phyloP scores from a whole-genome alignment of 2,797 vertebrate genomes.

The Chelonia mydas region DNA sequence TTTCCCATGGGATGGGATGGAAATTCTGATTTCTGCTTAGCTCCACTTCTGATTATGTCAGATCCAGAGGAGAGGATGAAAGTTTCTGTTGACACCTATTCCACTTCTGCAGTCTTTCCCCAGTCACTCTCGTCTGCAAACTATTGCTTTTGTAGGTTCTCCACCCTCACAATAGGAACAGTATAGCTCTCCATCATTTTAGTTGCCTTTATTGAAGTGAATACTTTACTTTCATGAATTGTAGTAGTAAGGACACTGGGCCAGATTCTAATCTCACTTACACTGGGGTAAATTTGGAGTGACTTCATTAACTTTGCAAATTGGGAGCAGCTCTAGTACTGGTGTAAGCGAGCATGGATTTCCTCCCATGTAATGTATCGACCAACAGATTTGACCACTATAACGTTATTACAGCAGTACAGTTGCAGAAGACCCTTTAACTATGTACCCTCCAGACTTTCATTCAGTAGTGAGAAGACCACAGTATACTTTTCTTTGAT shows the following conservation, averaged over 20 bases:
- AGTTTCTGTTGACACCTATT: background rate
- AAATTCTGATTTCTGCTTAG: background rate
- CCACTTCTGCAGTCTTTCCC: slow-evolving; percentile 16
- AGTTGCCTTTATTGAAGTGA: slow-evolving; percentile 3
- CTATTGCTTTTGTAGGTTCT: background rate
- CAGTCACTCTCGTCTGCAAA: slow-evolving; percentile 34
- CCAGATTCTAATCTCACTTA: background rate
- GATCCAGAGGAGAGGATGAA: background rate
- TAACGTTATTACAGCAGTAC: background rate
- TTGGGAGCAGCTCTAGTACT: background rate
- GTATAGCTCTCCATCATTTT: background rate
- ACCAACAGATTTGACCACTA: background rate
- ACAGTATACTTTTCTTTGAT: background rate
- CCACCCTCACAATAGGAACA: background rate
- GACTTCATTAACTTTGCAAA: background rate
- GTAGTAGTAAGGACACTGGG: background rate
- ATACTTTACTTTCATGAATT: background rate
- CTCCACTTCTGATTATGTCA: background rate
- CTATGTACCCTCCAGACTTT: background rate
- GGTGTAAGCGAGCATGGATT: background rate
- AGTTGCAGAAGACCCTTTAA: background rate
- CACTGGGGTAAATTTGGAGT: background rate
- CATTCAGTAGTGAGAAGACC: background rate
- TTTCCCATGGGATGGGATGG: background rate
- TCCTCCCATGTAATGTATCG: background rate